phyloP scores from a whole-genome alignment of 2,797 vertebrate genomes.

The Bucorvus abyssinicus region DNA sequence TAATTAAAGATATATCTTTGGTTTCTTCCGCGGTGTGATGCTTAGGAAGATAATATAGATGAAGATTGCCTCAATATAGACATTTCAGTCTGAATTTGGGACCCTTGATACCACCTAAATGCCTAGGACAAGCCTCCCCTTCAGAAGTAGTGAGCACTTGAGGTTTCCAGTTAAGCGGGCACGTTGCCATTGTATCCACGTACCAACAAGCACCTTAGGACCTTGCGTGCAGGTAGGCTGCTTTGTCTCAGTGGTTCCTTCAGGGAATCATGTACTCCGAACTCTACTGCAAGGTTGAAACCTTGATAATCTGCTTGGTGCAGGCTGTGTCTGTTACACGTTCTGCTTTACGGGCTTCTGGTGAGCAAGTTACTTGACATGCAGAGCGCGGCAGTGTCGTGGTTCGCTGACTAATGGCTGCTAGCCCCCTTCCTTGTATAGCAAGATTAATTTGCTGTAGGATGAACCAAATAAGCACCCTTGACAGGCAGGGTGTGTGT shows the following conservation, averaged over 20 bases:
- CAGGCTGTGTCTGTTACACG: not conserved
- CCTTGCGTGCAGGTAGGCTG: not conserved
- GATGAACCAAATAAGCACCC: not conserved
- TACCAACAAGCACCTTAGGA: not conserved
- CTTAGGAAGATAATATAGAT: not conserved
- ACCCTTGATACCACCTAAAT: not conserved
- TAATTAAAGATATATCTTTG: not conserved
- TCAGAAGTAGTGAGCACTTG: not conserved
- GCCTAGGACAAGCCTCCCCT: not conserved
- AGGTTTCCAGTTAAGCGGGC: not conserved
- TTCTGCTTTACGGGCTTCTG: not conserved
- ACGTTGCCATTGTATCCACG: fast-evolving
- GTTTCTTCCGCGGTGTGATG: not conserved
- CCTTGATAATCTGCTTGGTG: not conserved
- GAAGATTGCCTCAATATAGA: not conserved
- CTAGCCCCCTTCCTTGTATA: not conserved
- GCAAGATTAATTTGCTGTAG: not conserved
- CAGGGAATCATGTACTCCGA: not conserved
- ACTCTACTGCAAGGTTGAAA: fast-evolving
- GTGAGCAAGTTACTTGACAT: not conserved
- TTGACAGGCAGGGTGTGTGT: not conserved
- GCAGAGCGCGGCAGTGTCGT: not conserved
- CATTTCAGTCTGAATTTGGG: not conserved
- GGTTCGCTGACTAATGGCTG: not conserved
- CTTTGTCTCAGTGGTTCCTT: not conserved